Conservation (phyloP, 2,797 vertebrate genomes). For the Podargus strigoides region DNA sequence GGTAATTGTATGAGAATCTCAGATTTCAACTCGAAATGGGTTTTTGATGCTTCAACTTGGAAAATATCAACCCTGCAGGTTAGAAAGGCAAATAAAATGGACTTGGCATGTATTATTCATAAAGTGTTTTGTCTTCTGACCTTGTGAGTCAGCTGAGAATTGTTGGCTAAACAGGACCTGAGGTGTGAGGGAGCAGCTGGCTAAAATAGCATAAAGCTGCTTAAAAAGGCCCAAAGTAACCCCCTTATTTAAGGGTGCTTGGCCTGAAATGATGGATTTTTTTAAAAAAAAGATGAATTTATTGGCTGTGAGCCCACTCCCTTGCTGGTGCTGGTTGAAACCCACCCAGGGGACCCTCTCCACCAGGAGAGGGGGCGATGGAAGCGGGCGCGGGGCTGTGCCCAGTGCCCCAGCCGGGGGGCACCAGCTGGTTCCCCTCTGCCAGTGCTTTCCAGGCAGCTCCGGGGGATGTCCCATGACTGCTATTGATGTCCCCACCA, state of each 20-base stretch:
- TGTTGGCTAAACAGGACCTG: neutral
- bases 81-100: neutral
- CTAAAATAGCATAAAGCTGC: rapidly evolving
- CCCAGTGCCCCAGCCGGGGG: too few relatives aligned
- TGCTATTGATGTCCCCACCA: neutral
- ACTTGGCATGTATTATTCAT: neutral
- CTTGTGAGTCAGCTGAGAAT: neutral
- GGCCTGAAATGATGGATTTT: neutral
- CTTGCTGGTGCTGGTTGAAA: rapidly evolving
- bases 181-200: rapidly evolving
- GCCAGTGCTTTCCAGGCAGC: neutral
- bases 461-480: neutral
- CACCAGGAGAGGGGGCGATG: too few relatives aligned
- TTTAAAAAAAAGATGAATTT: neutral
- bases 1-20: neutral
- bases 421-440: too few relatives aligned
- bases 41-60: neutral
- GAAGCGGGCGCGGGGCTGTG: too few relatives aligned
- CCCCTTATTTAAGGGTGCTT: neutral
- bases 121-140: neutral
- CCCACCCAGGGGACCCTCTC: neutral
- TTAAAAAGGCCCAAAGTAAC: neutral
- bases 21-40: neutral
- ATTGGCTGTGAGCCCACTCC: neutral
- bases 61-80: neutral